A percentile compares a stretch with the other conserved stretches of the same genome.
Conservation (phyloP, 2,797 vertebrate genomes). For the Clamator glandarius region DNA sequence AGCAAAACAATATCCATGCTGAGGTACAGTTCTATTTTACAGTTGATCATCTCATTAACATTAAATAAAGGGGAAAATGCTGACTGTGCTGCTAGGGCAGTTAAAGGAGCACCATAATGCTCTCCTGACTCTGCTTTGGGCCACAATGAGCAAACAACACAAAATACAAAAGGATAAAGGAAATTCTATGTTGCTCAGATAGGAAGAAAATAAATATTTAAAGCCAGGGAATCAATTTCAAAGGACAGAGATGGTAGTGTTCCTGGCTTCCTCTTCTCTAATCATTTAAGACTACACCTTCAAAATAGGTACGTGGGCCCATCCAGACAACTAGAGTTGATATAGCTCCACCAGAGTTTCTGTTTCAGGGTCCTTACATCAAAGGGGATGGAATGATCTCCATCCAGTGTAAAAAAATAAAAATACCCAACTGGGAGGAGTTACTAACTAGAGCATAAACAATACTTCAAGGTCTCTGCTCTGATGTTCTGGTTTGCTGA, state of each 20-base stretch:
- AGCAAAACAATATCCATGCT: not conserved
- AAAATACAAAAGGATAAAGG: not conserved
- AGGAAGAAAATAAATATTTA: not conserved
- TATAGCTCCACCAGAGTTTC: not conserved
- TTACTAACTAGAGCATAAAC: not conserved
- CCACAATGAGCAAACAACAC: fast-evolving
- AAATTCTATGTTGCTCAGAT: not conserved
- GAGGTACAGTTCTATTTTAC: not conserved
- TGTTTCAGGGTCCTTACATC: not conserved
- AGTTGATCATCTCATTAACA: not conserved
- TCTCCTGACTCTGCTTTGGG: not conserved
- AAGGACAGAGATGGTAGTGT: not conserved
- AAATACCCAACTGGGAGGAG: not conserved
- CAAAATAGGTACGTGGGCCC: not conserved
- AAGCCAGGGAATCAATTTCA: not conserved
- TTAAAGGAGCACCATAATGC: not conserved
- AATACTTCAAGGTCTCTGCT: not conserved
- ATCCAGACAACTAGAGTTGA: not conserved
- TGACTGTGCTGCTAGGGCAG: not conserved
- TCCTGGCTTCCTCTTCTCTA: not conserved
- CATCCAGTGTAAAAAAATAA: not conserved
- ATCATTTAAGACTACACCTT: not conserved
- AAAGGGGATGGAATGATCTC: not conserved
- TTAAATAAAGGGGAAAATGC: not conserved
- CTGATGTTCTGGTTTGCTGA: not conserved